Conservation (phyloP, 2,797 vertebrate species). For the Anniella stebbinsi region DNA sequence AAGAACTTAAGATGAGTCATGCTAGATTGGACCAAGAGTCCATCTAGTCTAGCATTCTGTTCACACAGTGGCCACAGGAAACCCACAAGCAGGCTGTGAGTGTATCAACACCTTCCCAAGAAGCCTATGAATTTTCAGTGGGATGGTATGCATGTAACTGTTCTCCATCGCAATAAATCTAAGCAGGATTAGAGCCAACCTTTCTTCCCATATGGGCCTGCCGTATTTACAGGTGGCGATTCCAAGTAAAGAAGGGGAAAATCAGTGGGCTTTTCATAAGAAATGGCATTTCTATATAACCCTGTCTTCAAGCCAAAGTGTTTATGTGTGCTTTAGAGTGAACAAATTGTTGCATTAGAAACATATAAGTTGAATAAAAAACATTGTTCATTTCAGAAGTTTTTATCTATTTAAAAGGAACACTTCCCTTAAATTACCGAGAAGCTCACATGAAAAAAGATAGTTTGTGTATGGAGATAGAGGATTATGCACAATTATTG, state of each 20-base stretch:
- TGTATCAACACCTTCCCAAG: too few species aligned
- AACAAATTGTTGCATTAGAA: neutral
- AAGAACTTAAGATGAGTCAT: too few species aligned
- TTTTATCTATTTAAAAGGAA: neutral
- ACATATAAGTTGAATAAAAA: neutral
- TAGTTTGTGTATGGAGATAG: neutral
- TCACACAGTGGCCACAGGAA: too few species aligned
- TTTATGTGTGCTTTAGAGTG: neutral
- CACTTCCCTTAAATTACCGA: neutral
- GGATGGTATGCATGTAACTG: neutral
- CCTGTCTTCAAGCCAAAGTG: neutral
- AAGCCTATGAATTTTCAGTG: neutral
- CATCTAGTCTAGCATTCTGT: too few species aligned
- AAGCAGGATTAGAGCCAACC: neutral
- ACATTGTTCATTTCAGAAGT: neutral
- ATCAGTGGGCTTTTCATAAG: neutral
- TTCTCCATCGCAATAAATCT: neutral
- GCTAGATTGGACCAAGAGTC: too few species aligned
- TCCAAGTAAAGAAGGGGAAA: neutral
- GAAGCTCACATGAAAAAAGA: neutral
- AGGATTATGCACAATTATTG: neutral
- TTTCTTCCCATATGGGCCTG: neutral
- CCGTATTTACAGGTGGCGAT: neutral
- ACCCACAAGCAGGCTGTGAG: too few species aligned
- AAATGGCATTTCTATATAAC: too few species aligned